Evolutionary conservation across 2,888 invertebrate genomes (phyloP), one percentile per base, ranked within the genome.

Genomic region (Phania funesta): DNA sequence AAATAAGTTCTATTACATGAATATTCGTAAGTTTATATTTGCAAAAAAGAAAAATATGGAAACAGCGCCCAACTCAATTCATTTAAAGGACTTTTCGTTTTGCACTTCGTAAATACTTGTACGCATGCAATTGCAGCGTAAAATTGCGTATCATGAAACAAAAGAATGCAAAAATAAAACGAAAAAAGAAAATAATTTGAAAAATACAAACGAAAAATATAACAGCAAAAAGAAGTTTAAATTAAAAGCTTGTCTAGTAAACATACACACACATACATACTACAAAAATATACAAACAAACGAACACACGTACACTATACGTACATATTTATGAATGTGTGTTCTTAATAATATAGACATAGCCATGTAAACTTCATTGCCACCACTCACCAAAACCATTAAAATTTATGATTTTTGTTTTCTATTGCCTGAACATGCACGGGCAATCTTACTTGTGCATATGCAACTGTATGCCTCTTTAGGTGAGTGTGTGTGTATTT

Each of bases 121-220:
- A 82, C 82, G 82, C 82, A 82, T 82, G 74, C 70, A 78, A 78
- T 65, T 82, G 82, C 78, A 82, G 78, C 78, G 74, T 82, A 78
- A 82, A 82, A 82, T 82, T 82, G 82, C 82, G 82, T 82, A 82
- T 82, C 74, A 56, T 74, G 32, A 70, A 70, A 82, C 82, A 82
- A 82, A 78, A 38, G 78, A 82, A 44, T 64, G 26, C 16, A 56
- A 64, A 50, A 60, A 58, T 20, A 46, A 62, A 64, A 74, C 29
- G 48, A 76, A 71, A 71, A 38, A 46, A 29, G 13, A 76, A 60
- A 76, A 60, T 60, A 68, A 68, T 50, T 67, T 58, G 24, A 54
- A 77, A 62, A 56, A 60, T 6, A 52, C 20, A 65, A 18, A 70
- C 77, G 67, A 62, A 41, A 16, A 16, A 44, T 44, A 3, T 16